Conservation (phyloP, 2,888 invertebrate genomes). For the Brachylomia viminalis region DNA sequence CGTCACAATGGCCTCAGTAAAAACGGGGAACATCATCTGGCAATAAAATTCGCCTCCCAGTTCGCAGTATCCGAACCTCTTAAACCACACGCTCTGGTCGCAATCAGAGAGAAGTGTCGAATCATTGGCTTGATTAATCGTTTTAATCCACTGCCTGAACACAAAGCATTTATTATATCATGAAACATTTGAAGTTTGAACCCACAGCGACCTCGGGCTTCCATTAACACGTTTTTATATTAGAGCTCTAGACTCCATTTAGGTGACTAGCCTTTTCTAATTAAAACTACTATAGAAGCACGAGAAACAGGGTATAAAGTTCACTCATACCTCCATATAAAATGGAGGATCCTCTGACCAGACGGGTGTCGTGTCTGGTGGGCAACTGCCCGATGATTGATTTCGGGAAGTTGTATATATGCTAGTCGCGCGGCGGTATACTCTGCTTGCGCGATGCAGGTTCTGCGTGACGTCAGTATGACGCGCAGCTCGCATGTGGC, state of each 20-base stretch:
- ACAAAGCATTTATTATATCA: constrained; percentile 62
- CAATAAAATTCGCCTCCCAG: neutral
- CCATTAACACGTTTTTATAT: constrained; percentile 23
- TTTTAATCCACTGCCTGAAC: constrained; percentile 58
- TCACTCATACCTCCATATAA: too few species aligned
- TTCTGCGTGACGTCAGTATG: too few species aligned
- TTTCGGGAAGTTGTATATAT: too few species aligned
- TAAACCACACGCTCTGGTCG: constrained; percentile 41
- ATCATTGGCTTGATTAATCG: constrained; percentile 69
- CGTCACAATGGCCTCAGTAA: too few species aligned
- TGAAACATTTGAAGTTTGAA: constrained; percentile 46
- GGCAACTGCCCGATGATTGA: too few species aligned
- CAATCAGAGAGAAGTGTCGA: constrained; percentile 65
- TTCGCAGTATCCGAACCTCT: constrained; percentile 34
- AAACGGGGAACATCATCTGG: neutral
- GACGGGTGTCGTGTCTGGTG: too few species aligned
- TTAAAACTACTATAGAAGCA: constrained; percentile 24
- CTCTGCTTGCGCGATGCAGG: too few species aligned
- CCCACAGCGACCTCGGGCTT: constrained; percentile 29
- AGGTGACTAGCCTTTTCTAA: constrained; percentile 13
- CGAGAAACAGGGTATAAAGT: too few species aligned
- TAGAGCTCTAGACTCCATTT: constrained; percentile 22
- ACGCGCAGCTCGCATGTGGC: too few species aligned
- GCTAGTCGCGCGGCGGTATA: too few species aligned
- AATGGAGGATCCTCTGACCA: too few species aligned